Percentiles rank a stretch among this genome's conserved stretches.
phyloP scores from a whole-genome alignment of 1,140 invertebrate species.

The Solen grandis region DNA sequence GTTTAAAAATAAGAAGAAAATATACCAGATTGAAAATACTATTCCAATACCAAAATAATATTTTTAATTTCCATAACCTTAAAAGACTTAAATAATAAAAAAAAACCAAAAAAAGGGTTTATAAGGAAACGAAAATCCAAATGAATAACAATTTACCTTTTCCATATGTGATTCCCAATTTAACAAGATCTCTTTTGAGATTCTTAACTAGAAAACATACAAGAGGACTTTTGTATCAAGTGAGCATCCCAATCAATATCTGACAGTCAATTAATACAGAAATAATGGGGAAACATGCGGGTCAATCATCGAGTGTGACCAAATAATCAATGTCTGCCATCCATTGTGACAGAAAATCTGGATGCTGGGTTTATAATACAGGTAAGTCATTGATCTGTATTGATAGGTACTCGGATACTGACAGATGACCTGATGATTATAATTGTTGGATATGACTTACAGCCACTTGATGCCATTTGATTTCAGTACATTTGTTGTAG shows the following conservation, averaged over 20 bases:
- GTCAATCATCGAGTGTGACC: neutral
- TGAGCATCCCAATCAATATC: too few species aligned
- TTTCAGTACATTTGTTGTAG: too few species aligned
- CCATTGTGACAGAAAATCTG: neutral
- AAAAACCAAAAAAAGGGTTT: neutral
- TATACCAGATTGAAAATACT: neutral
- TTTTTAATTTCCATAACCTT: neutral
- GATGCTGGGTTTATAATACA: neutral
- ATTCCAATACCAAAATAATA: neutral
- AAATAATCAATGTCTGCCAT: neutral
- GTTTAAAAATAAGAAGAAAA: neutral
- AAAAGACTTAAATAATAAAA: neutral
- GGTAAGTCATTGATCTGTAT: too few species aligned
- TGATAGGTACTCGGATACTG: too few species aligned
- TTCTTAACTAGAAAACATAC: conserved; percentile 27
- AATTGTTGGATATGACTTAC: too few species aligned
- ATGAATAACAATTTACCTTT: conserved; percentile 23
- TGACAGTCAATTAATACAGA: neutral
- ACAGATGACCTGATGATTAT: too few species aligned
- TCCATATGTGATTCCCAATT: conserved; percentile 45
- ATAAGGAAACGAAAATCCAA: neutral
- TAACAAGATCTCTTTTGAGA: conserved; percentile 38
- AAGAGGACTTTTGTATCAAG: too few species aligned
- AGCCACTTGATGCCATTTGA: too few species aligned
- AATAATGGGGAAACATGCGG: neutral